Evolutionary conservation across 2,888 invertebrate species (phyloP), one percentile per base, ranked within the genome.

Genomic region (Caenorhabditis sp.): DNA sequence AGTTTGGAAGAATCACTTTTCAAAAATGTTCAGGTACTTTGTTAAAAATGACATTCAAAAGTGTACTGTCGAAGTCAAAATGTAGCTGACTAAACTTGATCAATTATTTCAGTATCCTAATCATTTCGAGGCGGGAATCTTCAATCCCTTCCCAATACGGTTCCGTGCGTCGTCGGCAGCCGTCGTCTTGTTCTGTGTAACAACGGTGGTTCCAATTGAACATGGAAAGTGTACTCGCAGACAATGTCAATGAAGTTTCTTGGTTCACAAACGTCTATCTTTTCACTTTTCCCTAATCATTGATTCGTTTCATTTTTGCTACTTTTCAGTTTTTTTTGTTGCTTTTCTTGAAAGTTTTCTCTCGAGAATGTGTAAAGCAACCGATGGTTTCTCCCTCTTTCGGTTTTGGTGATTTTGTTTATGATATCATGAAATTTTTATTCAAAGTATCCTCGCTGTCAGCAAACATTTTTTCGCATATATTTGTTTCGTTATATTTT

Each of bases 61-160:
- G 22, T 4, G 3, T 22, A 51, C 8, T 51, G 1, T 31, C 7
- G 4, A 6, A 6, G 31, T 31, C 2, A 38, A 7, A 38, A 26
- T 4, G 26, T 26, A 54, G 26, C 10, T 24, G 12, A 1, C 22
- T 58, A 8, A 58, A 58, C n/a, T 58, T 31, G 12, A 5, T 49
- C 16, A 16, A 35, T 24, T 24, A 22, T 86, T 90, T 68, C 79
- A 91, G 90, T 91, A 91, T 82, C 77, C 75, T 26, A 85, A 86
- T 56, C 86, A 89, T 80, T 89, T 88, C 72, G 86, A 87, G 24
- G 91, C 91, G n/a, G 91, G 91, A 14, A 91, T 91, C 74, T 84
- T 86, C 80, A 91, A 91, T 69, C 91, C 91, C 10, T 87, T 84
- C 51, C 91, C 91, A 22, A 91, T 91, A 51, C 87, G 91, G 10